Evolutionary conservation across 2,888 invertebrate species (phyloP).

Genomic region (Cabera pusaria): DNA sequence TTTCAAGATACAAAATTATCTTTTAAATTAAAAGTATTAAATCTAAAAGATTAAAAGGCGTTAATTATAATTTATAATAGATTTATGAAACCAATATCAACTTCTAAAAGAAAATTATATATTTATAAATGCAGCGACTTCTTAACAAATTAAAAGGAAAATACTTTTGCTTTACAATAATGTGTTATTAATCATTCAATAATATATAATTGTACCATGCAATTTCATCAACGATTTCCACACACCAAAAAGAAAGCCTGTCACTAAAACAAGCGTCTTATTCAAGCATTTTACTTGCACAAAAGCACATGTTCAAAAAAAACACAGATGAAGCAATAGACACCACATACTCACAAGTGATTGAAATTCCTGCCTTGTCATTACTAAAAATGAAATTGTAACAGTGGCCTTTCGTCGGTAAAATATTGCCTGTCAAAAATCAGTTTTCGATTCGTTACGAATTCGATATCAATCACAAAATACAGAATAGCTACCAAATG

Average conservation of each 20-base stretch:
- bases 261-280: conserved; percentile 13
- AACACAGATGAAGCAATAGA: neutral
- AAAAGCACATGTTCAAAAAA: conserved; percentile 7
- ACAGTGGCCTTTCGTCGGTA: conserved; percentile 34
- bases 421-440: conserved; percentile 63
- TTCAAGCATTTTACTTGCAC: conserved; percentile 8
- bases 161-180: no score
- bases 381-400: conserved; percentile 32
- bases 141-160: no score
- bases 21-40: no score
- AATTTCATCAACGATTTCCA: conserved; percentile 4
- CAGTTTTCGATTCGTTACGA: conserved; percentile 68
- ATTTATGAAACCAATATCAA: no score
- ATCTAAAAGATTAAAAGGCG: no score
- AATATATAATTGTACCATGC: no score
- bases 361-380: conserved; percentile 25
- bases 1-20: no score
- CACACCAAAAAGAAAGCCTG: conserved; percentile 15
- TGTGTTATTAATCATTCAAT: no score
- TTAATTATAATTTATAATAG: no score
- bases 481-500: conserved; percentile 48
- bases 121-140: no score
- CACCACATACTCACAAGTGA: conserved; percentile 7
- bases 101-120: no score
- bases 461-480: conserved; percentile 66